Base-by-base conservation (phyloP, 2,888 invertebrate genomes). In the Thera obeliscata region DNA sequence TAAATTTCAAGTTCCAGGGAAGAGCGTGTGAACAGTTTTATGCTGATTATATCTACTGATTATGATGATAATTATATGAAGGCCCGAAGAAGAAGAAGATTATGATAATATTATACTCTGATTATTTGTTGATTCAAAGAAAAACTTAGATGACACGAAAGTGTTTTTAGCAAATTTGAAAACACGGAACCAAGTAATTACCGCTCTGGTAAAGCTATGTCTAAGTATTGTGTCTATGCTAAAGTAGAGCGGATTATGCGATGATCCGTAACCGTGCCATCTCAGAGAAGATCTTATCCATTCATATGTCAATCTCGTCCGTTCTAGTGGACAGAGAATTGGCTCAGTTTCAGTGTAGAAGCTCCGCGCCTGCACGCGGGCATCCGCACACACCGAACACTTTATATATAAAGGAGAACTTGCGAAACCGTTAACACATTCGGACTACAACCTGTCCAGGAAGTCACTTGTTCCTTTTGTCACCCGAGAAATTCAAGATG, bases 361-460 rank as follows among this genome's bases (percentile, higher is more conserved):
- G 81, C 77, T 82, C 81, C 79, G 78, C 82, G 80, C 76, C 76
- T 81, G 84, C 81, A 81, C 83, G 81, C 85, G 80, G 76, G 78
- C 77, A 76, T 71, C 78, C 84, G 81, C 86, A 80, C 81, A 81
- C 81, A 81, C 78, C 82, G 83, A 81, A 81, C 86, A 82, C 83
- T 84, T 87, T 84, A 87, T 91, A 92, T 93, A 93, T 89, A 93
- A 43, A 81, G 84, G 88, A 86, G 83, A 88, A 87, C 88, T 91
- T 91, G 86, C 91, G 87, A 90, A 89, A 93, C 88, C 89, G 88
- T 88, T 86, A 87, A 79, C 93, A 89, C 92, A 93, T 87, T 92
- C 91, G 85, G 85, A 87, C 85, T 80, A 86, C 85, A 86, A 82
- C 83, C 84, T 83, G 89, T 87, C 85, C 92, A 91, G 93, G 91